Percentiles rank a stretch among this genome's conserved stretches.
Conservation (phyloP, 2,888 invertebrate genomes). For the Stenotaenia linearis region DNA sequence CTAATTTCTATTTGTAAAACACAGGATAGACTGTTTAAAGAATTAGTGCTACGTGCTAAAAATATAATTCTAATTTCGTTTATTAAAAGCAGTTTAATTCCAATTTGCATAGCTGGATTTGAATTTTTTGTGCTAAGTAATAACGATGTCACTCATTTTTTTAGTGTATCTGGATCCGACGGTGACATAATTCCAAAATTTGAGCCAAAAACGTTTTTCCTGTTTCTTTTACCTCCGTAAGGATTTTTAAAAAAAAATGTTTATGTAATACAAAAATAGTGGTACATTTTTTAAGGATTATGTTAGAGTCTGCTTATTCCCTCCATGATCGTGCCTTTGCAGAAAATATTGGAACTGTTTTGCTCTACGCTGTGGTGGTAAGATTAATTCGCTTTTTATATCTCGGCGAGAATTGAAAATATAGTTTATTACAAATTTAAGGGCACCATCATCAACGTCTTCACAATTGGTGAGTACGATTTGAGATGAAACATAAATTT, state of each 20-base stretch:
- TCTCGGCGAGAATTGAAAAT: neutral
- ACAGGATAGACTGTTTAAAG: too few relatives aligned
- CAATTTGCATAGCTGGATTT: too few relatives aligned
- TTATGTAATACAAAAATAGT: neutral
- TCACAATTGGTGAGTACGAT: slow-evolving; percentile 44
- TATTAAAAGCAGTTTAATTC: too few relatives aligned
- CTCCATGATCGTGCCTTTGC: slow-evolving; percentile 54
- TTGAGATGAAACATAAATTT: too few relatives aligned
- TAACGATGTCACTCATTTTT: neutral
- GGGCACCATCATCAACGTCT: slow-evolving; percentile 45
- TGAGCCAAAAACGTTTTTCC: slow-evolving; percentile 51
- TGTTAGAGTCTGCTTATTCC: slow-evolving; percentile 55
- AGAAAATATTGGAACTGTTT: slow-evolving; percentile 53
- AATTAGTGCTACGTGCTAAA: too few relatives aligned
- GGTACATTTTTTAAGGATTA: slow-evolving; percentile 45
- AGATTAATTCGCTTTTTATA: slow-evolving; percentile 40
- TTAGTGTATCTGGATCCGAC: slow-evolving; percentile 40
- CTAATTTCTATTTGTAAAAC: too few relatives aligned
- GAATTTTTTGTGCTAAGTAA: too few relatives aligned
- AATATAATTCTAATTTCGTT: too few relatives aligned
- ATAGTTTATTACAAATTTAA: slow-evolving; percentile 34
- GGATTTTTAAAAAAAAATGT: slow-evolving; percentile 39
- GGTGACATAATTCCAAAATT: slow-evolving; percentile 42
- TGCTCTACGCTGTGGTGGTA: slow-evolving; percentile 54
- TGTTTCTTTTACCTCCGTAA: slow-evolving; percentile 54